A percentile compares a stretch with the other conserved stretches of the same genome.
phyloP scores from a whole-genome alignment of 2,113 vertebrate genomes.

The Protobothrops flavoviridis region DNA sequence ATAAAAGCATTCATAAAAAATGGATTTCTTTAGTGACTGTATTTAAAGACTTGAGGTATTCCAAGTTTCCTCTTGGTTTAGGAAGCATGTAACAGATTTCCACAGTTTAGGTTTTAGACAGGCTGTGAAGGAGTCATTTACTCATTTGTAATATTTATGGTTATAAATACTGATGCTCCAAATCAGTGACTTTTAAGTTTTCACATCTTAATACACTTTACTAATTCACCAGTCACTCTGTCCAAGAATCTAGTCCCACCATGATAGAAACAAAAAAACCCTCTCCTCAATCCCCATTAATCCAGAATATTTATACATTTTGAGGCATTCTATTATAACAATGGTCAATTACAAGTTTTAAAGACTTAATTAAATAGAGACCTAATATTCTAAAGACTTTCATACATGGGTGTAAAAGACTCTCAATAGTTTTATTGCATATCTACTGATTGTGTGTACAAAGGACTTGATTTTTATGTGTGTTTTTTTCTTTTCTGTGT shows the following conservation, averaged over 20 bases:
- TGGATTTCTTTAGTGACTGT: not conserved
- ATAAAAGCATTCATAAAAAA: not conserved
- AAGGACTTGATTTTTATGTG: not conserved
- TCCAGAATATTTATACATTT: not conserved
- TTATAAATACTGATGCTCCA: not conserved
- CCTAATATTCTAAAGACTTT: not conserved
- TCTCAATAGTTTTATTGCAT: not conserved
- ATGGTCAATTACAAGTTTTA: not conserved
- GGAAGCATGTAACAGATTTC: constrained; percentile 6
- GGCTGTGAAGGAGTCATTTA: not conserved
- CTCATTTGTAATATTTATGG: not conserved
- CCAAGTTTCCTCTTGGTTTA: not conserved
- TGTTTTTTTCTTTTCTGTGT: not conserved
- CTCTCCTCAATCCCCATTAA: not conserved
- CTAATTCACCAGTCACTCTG: not conserved
- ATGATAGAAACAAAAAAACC: not conserved
- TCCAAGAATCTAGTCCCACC: not conserved
- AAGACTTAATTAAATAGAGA: not conserved
- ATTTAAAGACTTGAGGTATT: not conserved
- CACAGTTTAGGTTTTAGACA: not conserved
- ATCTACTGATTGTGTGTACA: not conserved
- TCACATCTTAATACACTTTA: not conserved
- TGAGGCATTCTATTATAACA: not conserved
- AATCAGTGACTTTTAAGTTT: not conserved
- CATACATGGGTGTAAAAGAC: not conserved